Percentiles rank a stretch among this genome's conserved stretches.
phyloP scores from a whole-genome alignment of 2,888 invertebrate species.

The Ptilodon capucinus region DNA sequence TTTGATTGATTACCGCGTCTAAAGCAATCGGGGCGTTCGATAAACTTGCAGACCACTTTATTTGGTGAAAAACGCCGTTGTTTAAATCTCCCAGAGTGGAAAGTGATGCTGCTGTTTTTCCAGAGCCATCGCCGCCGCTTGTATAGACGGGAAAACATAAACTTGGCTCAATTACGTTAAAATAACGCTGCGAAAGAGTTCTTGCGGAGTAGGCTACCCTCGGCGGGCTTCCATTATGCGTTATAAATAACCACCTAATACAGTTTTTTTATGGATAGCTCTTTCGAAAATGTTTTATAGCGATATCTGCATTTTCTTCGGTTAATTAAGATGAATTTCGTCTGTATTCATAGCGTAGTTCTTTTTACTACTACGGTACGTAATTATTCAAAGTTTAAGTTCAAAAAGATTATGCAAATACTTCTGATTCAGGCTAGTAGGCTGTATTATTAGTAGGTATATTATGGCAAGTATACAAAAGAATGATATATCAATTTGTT shows the following conservation, averaged over 20 bases:
- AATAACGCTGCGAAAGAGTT: conserved; percentile 12
- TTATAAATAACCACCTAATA: conserved; percentile 12
- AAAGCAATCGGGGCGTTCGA: conserved; percentile 64
- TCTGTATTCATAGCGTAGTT: too few species aligned
- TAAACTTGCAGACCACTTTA: conserved; percentile 75
- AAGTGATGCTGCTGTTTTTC: conserved; percentile 63
- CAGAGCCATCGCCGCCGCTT: conserved; percentile 11
- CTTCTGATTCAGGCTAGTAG: too few species aligned
- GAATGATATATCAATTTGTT: too few species aligned
- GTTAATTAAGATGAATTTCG: neutral
- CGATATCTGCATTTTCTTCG: neutral
- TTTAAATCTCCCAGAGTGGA: conserved; percentile 55
- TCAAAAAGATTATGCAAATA: too few species aligned
- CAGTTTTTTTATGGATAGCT: neutral
- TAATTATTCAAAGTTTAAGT: too few species aligned
- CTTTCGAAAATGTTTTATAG: neutral
- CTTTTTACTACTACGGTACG: too few species aligned
- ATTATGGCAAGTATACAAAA: too few species aligned
- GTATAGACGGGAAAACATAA: conserved; percentile 35
- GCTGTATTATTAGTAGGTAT: too few species aligned
- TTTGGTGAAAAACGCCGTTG: conserved; percentile 66
- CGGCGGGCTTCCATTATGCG: conserved; percentile 20
- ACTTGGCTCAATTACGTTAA: conserved; percentile 47
- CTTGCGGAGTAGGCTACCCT: conserved; percentile 14
- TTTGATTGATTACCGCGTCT: conserved; percentile 78